Percentiles rank a stretch among this genome's conserved stretches.
These are phyloP conservation scores for Tyria jacobaeae DNA, from an alignment of 2,888 invertebrate genomes.

Conservation along the genomic window DNA sequence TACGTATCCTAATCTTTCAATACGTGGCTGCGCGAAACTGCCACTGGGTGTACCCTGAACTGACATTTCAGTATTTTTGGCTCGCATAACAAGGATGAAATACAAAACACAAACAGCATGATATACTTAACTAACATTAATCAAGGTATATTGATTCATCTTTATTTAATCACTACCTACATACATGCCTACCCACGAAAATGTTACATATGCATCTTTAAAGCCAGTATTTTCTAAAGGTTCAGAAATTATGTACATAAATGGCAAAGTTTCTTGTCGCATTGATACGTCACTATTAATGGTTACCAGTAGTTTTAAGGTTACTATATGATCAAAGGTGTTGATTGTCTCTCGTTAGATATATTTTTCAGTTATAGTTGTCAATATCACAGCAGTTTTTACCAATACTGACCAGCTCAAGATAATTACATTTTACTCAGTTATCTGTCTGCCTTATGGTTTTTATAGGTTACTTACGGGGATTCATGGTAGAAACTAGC, in stretches of 20 bases:
- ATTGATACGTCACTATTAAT: constrained; percentile 65
- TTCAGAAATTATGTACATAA: constrained; percentile 28
- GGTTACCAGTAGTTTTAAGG: constrained; percentile 84
- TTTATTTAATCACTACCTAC: neutral
- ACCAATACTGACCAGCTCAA: constrained; percentile 71
- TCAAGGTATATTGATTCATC: constrained; percentile 1
- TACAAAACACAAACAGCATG: neutral
- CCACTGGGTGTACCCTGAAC: neutral
- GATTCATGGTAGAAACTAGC: constrained; percentile 59
- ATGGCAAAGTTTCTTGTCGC: constrained; percentile 56
- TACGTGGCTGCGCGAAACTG: neutral
- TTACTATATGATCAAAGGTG: constrained; percentile 66
- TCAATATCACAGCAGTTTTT: constrained; percentile 85
- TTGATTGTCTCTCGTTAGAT: constrained; percentile 70
- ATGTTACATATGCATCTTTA: constrained; percentile 39
- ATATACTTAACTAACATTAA: neutral
- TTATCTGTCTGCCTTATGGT: constrained; percentile 19
- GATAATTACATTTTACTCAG: constrained; percentile 21
- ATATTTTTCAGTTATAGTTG: constrained; percentile 66
- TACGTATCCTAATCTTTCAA: too few relatives aligned
- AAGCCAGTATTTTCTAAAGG: constrained; percentile 43
- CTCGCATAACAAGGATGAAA: neutral
- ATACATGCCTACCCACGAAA: constrained; percentile 2
- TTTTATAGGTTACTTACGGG: constrained; percentile 17
- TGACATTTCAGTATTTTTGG: neutral